Conservation (phyloP, 1,140 invertebrate species). For the Caenorhabditis latens region DNA sequence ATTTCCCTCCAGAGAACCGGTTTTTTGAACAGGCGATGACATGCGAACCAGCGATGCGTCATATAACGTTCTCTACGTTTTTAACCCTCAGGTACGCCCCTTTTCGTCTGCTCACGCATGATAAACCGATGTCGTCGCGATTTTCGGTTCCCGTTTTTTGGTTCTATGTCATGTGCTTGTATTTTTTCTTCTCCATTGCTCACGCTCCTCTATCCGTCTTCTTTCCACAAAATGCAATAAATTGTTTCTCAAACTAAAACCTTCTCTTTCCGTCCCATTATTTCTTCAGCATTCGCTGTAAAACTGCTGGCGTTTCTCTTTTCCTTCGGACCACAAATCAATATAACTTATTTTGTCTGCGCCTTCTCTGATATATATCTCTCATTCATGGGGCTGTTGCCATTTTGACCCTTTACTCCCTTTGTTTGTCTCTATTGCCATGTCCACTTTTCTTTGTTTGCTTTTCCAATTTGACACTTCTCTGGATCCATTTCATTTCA, state of each 20-base stretch:
- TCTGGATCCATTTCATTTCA: constrained; percentile 8
- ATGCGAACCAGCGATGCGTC: constrained; percentile 50
- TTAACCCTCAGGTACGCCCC: constrained; percentile 32
- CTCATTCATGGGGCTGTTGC: not conserved
- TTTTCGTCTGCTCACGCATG: not conserved
- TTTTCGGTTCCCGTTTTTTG: constrained; percentile 1
- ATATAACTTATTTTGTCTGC: constrained; percentile 1
- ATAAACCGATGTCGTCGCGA: constrained; percentile 6
- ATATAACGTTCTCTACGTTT: constrained; percentile 44
- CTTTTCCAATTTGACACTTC: constrained; percentile 22
- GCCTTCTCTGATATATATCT: constrained; percentile 13
- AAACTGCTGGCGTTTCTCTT: not conserved
- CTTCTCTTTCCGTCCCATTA: not conserved
- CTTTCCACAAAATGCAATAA: constrained; percentile 32
- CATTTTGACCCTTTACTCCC: not conserved
- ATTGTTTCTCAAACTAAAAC: not conserved
- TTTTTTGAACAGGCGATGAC: constrained; percentile 12
- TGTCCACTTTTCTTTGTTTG: constrained; percentile 26
- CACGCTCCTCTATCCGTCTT: not conserved
- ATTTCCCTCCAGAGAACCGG: constrained; percentile 50
- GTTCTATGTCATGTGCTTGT: constrained; percentile 21
- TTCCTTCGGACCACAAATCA: constrained; percentile 11
- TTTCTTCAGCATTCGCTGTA: not conserved
- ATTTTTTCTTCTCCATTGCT: constrained; percentile 41
- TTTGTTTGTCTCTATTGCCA: constrained; percentile 1